Conservation (phyloP, 2,797 vertebrate genomes). For the Urocyon cinereoargenteus region DNA sequence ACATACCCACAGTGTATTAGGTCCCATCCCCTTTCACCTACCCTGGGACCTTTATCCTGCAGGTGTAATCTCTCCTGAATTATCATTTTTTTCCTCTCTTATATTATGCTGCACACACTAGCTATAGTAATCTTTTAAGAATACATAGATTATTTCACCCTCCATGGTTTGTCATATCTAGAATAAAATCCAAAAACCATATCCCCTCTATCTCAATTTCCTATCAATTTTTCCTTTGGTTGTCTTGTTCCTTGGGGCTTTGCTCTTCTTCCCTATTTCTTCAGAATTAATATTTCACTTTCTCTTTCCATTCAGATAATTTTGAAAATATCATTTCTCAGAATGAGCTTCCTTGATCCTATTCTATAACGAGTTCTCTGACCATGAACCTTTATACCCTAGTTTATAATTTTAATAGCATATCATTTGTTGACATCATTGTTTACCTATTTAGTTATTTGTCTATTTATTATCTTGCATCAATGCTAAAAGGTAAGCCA, state of each 20-base stretch:
- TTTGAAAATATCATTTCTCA: not conserved
- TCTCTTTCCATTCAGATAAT: not conserved
- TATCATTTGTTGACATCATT: not conserved
- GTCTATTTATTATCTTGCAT: not conserved
- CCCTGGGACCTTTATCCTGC: not conserved
- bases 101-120: not conserved
- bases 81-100: not conserved
- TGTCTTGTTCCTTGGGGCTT: not conserved
- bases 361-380: not conserved
- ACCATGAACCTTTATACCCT: not conserved
- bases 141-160: not conserved
- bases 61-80: not conserved
- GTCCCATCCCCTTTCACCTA: not conserved
- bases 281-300: not conserved
- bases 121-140: not conserved
- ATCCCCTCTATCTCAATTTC: not conserved
- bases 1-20: not conserved
- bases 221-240: not conserved
- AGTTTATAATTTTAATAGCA: not conserved
- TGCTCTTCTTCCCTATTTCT: not conserved
- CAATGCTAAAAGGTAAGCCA: not conserved
- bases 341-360: not conserved
- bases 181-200: not conserved
- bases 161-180: not conserved
- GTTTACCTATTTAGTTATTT: not conserved